These are phyloP conservation scores for Aurelia sp. DNA, from an alignment of 30 jellyfish, hydroid and myxozoan species.

Conservation along the genomic window DNA sequence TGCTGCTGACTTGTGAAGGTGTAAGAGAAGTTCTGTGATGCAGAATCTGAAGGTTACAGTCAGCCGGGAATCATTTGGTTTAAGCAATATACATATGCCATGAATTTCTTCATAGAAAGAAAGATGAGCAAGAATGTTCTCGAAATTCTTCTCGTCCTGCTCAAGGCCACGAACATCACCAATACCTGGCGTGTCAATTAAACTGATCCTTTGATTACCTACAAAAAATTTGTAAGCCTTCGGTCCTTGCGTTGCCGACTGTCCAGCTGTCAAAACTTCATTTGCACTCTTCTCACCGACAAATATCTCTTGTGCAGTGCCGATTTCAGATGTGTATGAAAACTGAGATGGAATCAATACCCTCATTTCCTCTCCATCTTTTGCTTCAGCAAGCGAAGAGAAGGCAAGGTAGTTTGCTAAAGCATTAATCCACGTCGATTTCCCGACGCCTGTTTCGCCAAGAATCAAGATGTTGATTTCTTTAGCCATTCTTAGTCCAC, in stretches of 20 bases:
- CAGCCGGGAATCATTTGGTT: slow-evolving; percentile 68
- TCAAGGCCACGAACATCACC: slow-evolving; percentile 84
- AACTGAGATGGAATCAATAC: slow-evolving; percentile 66
- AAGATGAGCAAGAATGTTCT: slow-evolving; percentile 66
- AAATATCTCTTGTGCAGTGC: slow-evolving; percentile 13
- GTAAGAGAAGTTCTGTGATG: slow-evolving; percentile 68
- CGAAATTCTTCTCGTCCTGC: slow-evolving; percentile 72
- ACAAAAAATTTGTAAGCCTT: slow-evolving; percentile 58
- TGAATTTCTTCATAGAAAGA: slow-evolving; percentile 72
- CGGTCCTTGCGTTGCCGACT: slow-evolving; percentile 79
- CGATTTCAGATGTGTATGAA: slow-evolving; percentile 67
- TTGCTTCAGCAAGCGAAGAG: slow-evolving; percentile 37
- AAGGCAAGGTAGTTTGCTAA: slow-evolving; percentile 52
- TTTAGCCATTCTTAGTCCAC: slow-evolving; percentile 16
- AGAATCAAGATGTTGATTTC: slow-evolving; percentile 50
- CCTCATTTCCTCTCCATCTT: slow-evolving; percentile 19
- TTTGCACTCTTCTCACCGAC: slow-evolving; percentile 39
- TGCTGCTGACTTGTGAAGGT: slow-evolving; percentile 81
- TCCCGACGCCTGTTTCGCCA: slow-evolving; percentile 78
- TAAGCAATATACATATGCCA: slow-evolving; percentile 69
- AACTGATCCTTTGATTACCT: slow-evolving; percentile 40
- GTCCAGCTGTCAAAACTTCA: slow-evolving; percentile 62
- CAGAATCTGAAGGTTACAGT: slow-evolving; percentile 62
- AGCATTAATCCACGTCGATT: slow-evolving; percentile 77
- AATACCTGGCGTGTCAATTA: slow-evolving; percentile 77